These are phyloP conservation scores for Vanacampus margaritifer DNA, from an alignment of 2,113 vertebrate genomes.

Conservation along the genomic window DNA sequence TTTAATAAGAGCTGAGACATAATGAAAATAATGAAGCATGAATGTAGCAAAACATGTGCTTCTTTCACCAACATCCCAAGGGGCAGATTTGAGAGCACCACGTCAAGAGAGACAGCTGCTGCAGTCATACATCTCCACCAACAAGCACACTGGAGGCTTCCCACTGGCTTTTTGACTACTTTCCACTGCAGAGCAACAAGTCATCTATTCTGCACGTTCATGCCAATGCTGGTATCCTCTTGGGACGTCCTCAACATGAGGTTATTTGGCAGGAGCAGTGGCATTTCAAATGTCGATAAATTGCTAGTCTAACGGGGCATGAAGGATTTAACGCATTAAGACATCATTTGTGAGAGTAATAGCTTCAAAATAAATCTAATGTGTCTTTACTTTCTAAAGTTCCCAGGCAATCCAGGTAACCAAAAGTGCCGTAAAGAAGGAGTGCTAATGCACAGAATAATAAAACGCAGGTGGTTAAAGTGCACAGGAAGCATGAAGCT, in stretches of 20 bases:
- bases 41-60: not conserved
- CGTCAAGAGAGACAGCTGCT: conserved; percentile 39
- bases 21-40: not conserved
- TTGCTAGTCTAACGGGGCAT: not conserved
- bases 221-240: not conserved
- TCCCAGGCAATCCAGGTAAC: conserved; percentile 29
- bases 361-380: not conserved
- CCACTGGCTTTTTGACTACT: not conserved
- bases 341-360: not conserved
- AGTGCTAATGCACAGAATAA: not conserved
- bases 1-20: not conserved
- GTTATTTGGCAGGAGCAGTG: not conserved
- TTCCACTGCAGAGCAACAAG: not conserved
- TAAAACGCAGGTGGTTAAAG: not conserved
- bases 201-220: not conserved
- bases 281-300: not conserved
- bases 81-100: conserved; percentile 1
- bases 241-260: not conserved
- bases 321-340: not conserved
- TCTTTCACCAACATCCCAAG: conserved; percentile 7
- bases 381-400: conserved; percentile 23
- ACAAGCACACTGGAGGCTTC: not conserved
- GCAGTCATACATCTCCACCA: conserved; percentile 10
- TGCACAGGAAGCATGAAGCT: not conserved
- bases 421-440: not conserved